Conservation (phyloP, 2,888 invertebrate species). For the Desoria tigrina region DNA sequence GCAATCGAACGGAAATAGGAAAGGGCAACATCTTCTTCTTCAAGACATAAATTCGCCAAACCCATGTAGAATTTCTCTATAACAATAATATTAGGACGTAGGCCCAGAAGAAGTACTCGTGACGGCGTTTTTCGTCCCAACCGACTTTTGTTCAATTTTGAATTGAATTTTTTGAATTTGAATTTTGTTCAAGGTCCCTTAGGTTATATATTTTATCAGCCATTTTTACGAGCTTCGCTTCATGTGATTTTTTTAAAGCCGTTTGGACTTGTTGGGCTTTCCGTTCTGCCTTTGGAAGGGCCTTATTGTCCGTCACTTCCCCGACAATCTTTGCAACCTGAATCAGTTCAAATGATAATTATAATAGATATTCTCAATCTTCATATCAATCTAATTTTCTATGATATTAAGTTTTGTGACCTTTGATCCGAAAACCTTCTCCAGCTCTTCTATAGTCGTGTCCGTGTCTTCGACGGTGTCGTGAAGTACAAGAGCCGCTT, state of each 20-base stretch:
- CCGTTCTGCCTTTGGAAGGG: constrained; percentile 64
- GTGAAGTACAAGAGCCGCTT: constrained; percentile 76
- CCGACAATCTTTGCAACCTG: constrained; percentile 60
- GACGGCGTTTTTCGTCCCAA: constrained; percentile 65
- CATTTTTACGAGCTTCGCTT: constrained; percentile 74
- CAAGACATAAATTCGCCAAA: constrained; percentile 40
- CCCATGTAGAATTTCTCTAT: constrained; percentile 48
- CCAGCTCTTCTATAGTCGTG: constrained; percentile 70
- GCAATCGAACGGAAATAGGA: constrained; percentile 42
- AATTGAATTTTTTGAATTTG: too few species aligned
- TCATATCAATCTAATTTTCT: too few species aligned
- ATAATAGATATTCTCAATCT: too few species aligned
- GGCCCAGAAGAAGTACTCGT: constrained; percentile 71
- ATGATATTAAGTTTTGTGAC: too few species aligned
- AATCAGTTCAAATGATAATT: constrained; percentile 3
- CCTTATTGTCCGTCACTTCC: constrained; percentile 75
- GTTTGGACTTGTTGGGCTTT: constrained; percentile 68
- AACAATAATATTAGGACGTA: too few species aligned
- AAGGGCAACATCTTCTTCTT: constrained; percentile 40
- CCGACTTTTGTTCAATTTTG: too few species aligned
- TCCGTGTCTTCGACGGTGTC: constrained; percentile 84
- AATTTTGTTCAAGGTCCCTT: constrained; percentile 65
- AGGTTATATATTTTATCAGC: constrained; percentile 83
- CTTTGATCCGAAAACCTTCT: constrained; percentile 64
- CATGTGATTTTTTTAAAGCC: constrained; percentile 61